phyloP scores from a whole-genome alignment of 2,888 invertebrate species.

The Harpalus rufipes region DNA sequence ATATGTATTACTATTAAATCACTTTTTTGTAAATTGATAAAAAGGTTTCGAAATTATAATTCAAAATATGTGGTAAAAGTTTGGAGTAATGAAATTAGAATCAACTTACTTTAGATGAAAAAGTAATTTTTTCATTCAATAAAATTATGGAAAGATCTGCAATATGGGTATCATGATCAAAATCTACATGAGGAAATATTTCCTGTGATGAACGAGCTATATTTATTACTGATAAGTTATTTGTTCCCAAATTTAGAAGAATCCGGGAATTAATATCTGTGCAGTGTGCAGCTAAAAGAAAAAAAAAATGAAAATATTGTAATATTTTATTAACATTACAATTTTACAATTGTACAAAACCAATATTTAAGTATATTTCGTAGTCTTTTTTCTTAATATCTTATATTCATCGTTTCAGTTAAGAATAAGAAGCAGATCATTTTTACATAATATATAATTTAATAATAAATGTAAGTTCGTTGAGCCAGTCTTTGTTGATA shows the following conservation, averaged over 20 bases:
- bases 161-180: background rate
- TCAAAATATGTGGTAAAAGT: too few species aligned
- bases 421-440: background rate
- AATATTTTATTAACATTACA: too few species aligned
- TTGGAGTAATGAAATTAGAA: too few species aligned
- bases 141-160: conserved; percentile 28
- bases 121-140: conserved; percentile 2
- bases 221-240: background rate
- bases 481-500: too few species aligned
- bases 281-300: conserved; percentile 16
- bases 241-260: conserved; percentile 3
- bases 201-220: background rate
- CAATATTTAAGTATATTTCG: too few species aligned
- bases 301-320: background rate
- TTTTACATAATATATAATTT: too few species aligned
- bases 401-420: background rate
- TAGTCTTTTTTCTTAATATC: too few species aligned
- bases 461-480: too few species aligned
- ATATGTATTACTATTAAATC: too few species aligned
- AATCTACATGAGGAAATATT: conserved; percentile 5
- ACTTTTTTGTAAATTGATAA: background rate
- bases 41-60: background rate
- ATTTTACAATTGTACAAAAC: too few species aligned
- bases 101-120: conserved; percentile 22
- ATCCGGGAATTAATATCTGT: background rate